Conservation (phyloP, 1,140 invertebrate genomes). For the Venturia canescens region DNA sequence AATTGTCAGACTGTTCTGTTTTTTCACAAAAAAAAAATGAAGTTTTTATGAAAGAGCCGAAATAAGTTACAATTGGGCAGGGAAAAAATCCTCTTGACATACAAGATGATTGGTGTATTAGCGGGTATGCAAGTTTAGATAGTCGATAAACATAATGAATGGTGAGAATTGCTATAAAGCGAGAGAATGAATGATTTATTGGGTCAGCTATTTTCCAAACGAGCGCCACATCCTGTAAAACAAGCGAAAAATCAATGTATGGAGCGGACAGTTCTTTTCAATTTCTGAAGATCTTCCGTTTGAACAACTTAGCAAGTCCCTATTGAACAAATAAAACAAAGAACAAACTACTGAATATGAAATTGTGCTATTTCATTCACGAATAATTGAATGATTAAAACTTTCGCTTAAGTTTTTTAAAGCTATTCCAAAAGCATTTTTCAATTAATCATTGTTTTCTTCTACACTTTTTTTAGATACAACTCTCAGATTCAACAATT, state of each 20-base stretch:
- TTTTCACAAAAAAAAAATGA: background rate
- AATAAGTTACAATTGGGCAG: background rate
- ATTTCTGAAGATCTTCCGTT: background rate
- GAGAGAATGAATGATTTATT: background rate
- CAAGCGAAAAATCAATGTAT: background rate
- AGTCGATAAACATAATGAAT: background rate
- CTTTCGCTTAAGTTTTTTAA: too few relatives aligned
- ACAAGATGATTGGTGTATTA: too few relatives aligned
- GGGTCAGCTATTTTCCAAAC: background rate
- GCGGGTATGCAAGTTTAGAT: background rate
- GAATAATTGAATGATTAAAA: too few relatives aligned
- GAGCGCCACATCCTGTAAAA: background rate
- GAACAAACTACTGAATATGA: too few relatives aligned
- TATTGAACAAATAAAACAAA: too few relatives aligned
- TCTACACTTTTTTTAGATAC: background rate
- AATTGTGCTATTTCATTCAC: too few relatives aligned
- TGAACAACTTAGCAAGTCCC: background rate
- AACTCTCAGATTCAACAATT: background rate
- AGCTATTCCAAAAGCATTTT: too few relatives aligned
- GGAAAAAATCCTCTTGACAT: background rate
- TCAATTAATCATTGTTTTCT: too few relatives aligned
- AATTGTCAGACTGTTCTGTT: background rate
- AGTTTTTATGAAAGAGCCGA: background rate
- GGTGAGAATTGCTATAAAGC: background rate
- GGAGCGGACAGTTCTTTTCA: background rate